Base-by-base conservation (phyloP, 2,797 vertebrate genomes). In the Takifugu ocellatus region DNA sequence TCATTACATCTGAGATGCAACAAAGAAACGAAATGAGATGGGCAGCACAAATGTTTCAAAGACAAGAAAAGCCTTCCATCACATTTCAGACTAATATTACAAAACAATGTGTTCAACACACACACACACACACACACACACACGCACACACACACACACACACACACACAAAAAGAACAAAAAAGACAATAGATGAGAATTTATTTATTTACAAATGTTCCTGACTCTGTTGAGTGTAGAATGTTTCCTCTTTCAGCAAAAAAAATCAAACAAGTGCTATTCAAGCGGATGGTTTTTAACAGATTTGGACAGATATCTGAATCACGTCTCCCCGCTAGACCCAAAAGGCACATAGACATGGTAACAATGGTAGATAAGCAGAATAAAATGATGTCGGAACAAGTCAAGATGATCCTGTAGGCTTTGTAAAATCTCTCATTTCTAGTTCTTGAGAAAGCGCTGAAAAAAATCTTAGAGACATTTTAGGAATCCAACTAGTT, bases 151-250 rank as follows among this genome's bases (percentile, higher is more conserved):
- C 21, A 21, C 21, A 21, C 21, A 21, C 27, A 56, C 50, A 63
- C 39, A n/a, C 54, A 10, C 0, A 26, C 5, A 15, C 9, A 26
- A 56, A 43, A 60, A 68, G 5, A 7, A 53, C 42, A 61, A 26
- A 57, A 10, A 49, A 24, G 29, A 51, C 43, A 55, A 1, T 0
- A 47, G 29, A 54, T 53, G 36, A 82, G 54, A 52, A 61, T 88
- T 88, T 85, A 69, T 84, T 91, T 91, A 91, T 92, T 91, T 92
- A 91, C 87, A 92, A 87, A 84, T 68, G 83, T 86, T 86, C 81
- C 61, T 45, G 42, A 65, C 46, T 81, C 63, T 65, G 72, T 69
- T 67, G 75, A 75, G 45, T 59, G 46, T 60, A 70, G 64, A 58
- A 71, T 58, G 78, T 63, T 68, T 56, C 72, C 74, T 60, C 9